These are phyloP conservation scores for Forbesichthys papilliferus DNA, from an alignment of 2,113 vertebrate genomes.

Conservation along the genomic window DNA sequence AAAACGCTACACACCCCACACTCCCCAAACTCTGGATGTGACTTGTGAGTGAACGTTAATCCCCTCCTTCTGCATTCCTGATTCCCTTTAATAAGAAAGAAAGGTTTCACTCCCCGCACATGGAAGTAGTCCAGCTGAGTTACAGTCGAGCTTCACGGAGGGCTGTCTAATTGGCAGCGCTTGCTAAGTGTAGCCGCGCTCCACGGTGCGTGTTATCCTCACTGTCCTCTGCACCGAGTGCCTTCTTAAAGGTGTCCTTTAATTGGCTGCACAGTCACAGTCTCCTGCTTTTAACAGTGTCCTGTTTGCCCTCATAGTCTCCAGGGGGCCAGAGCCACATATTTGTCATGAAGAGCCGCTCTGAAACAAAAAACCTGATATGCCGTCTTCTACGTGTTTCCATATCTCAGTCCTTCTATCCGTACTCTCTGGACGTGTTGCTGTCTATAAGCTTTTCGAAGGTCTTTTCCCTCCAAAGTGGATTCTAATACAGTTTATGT, in stretches of 20 bases:
- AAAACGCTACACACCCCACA: neutral
- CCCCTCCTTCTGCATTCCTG: conserved; percentile 13
- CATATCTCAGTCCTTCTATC: neutral
- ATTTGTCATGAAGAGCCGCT: conserved; percentile 12
- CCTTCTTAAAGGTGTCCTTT: conserved; percentile 59
- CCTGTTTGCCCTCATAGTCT: conserved; percentile 53
- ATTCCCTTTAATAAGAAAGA: conserved; percentile 23
- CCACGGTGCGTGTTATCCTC: conserved; percentile 67
- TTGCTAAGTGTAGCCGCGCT: conserved; percentile 68
- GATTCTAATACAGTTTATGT: too few species aligned
- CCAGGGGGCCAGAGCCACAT: conserved; percentile 31
- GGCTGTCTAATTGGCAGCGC: conserved; percentile 70
- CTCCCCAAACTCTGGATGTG: conserved; percentile 5
- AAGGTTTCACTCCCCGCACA: conserved; percentile 51
- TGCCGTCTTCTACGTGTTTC: neutral
- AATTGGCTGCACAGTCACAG: conserved; percentile 75
- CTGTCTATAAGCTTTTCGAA: neutral
- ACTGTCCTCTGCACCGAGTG: conserved; percentile 56
- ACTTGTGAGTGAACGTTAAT: conserved; percentile 13
- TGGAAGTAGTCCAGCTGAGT: conserved; percentile 54
- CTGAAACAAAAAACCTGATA: conserved; percentile 7
- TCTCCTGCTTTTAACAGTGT: conserved; percentile 62
- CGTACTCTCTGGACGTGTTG: too few species aligned
- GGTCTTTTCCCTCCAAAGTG: neutral
- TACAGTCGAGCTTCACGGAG: conserved; percentile 66